Conservation (phyloP, 2,113 vertebrate genomes). For the Stomatorhinus ivindoensis region DNA sequence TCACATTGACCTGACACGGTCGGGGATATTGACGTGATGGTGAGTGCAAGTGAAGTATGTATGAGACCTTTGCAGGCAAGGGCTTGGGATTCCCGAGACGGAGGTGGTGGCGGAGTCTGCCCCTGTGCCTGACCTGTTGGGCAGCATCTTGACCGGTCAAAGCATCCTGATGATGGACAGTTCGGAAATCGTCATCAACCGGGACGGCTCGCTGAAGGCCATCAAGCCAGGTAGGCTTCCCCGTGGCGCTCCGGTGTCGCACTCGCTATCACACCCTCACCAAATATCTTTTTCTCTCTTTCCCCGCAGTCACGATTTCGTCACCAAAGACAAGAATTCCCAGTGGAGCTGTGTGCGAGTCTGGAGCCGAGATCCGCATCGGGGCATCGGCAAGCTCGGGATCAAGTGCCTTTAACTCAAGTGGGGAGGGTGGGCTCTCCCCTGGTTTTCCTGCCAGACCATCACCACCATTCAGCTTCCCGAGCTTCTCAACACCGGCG, state of each 20-base stretch:
- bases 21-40: background rate
- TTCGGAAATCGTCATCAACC: conserved; percentile 80
- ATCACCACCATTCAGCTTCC: conserved; percentile 26
- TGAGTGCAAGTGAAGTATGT: background rate
- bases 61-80: conserved; percentile 36
- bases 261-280: background rate
- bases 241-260: too few relatives aligned
- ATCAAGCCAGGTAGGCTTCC: conserved; percentile 61
- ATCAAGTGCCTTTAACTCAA: conserved; percentile 34
- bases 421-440: conserved; percentile 31
- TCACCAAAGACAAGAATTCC: conserved; percentile 42
- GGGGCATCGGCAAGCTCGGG: conserved; percentile 33
- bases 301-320: conserved; percentile 52
- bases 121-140: conserved; percentile 82
- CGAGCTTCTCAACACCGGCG: conserved; percentile 11
- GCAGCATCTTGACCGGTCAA: conserved; percentile 86
- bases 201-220: conserved; percentile 82
- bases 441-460: conserved; percentile 20
- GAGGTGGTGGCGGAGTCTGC: conserved; percentile 57
- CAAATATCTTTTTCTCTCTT: background rate
- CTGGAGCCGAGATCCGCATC: conserved; percentile 21
- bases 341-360: conserved; percentile 35
- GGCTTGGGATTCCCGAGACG: conserved; percentile 36
- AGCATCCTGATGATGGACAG: conserved; percentile 88
- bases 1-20: background rate